Percentiles rank a stretch among this genome's conserved stretches.
Evolutionary conservation across 1,140 invertebrate genomes (phyloP).

Genomic region (Micrasema longulum): DNA sequence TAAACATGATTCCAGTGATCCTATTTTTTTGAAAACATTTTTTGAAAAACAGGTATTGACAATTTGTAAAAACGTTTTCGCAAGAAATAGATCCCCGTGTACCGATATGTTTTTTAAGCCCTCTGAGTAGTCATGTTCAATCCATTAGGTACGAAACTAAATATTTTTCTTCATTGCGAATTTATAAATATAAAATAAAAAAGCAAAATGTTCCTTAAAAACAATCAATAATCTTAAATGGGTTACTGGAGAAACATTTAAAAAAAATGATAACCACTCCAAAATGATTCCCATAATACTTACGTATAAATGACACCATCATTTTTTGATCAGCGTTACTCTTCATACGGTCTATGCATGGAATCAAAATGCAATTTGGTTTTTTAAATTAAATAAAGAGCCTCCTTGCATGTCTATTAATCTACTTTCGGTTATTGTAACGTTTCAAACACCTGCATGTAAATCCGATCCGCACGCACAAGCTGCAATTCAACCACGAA

Average conservation of each 20-base stretch:
- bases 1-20: no score
- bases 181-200: no score
- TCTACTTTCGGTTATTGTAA: constrained; percentile 29
- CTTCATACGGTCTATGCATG: no score
- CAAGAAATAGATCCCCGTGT: no score
- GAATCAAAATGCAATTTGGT: neutral
- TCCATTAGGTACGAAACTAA: no score
- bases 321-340: no score
- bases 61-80: no score
- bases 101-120: no score
- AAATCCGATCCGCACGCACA: neutral
- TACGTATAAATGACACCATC: neutral
- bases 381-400: constrained; percentile 4
- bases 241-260: neutral
- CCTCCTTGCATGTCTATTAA: constrained; percentile 24
- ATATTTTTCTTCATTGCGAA: no score
- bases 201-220: neutral
- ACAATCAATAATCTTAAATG: constrained; percentile 16
- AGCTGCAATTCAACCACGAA: neutral
- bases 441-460: constrained; percentile 29
- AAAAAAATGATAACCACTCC: neutral
- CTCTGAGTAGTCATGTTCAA: no score
- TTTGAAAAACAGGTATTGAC: no score
- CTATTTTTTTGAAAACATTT: no score
- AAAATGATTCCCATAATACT: neutral